Percentiles rank a stretch among this genome's conserved stretches.
phyloP scores from a whole-genome alignment of 1,140 invertebrate species.

The Oryctes rhinoceros region DNA sequence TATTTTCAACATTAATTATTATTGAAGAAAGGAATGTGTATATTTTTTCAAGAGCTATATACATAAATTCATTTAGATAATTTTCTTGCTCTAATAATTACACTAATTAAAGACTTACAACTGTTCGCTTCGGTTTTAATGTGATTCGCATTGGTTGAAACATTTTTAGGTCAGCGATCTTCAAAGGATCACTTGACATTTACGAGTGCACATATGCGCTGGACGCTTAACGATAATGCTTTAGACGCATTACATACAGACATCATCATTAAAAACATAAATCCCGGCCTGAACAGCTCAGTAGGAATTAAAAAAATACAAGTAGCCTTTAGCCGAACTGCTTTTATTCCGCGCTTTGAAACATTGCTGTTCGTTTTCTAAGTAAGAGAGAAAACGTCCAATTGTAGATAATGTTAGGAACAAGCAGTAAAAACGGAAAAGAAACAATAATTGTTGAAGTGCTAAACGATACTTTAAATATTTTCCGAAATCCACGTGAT shows the following conservation, averaged over 20 bases:
- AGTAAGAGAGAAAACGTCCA: not conserved
- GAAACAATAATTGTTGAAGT: not conserved
- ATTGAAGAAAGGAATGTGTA: no score
- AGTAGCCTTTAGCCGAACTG: no score
- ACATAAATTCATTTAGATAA: not conserved
- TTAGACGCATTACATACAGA: not conserved
- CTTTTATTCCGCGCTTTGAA: no score
- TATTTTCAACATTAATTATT: no score
- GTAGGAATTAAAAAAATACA: no score
- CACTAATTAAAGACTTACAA: not conserved
- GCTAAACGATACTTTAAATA: not conserved
- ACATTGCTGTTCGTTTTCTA: not conserved
- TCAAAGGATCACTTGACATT: not conserved
- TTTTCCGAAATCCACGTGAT: not conserved
- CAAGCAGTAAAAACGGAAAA: not conserved
- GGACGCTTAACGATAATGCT: not conserved
- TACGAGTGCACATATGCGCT: not conserved
- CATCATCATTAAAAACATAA: not conserved
- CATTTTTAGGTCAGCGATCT: not conserved
- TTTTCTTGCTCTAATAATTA: not conserved
- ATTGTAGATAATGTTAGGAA: not conserved
- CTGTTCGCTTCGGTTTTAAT: not conserved
- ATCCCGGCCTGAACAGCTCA: not conserved
- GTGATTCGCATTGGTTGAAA: not conserved
- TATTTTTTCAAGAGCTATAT: not conserved